Conservation (phyloP, 2,113 vertebrate genomes). For the Gila orcuttii region DNA sequence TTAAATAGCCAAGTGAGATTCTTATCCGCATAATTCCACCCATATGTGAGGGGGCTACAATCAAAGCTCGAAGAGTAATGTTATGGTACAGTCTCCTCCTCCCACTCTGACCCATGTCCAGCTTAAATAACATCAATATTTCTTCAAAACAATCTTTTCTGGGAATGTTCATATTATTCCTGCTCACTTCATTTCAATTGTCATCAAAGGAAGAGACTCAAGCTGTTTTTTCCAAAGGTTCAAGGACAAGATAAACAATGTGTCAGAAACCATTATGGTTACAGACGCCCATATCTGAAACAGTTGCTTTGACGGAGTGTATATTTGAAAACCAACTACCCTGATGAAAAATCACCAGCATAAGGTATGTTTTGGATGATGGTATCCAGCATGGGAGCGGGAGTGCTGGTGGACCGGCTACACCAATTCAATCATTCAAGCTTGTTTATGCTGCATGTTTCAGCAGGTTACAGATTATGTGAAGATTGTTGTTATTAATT, state of each 20-base stretch:
- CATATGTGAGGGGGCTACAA: slow-evolving; percentile 21
- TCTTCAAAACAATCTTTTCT: slow-evolving; percentile 19
- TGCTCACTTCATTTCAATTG: not conserved
- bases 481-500: not conserved
- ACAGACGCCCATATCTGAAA: not conserved
- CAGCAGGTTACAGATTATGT: not conserved
- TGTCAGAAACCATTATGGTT: not conserved
- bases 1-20: not conserved
- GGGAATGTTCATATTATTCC: not conserved
- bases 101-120: slow-evolving; percentile 21
- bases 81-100: not conserved
- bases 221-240: slow-evolving; percentile 3
- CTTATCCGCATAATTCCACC: slow-evolving; percentile 5
- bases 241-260: slow-evolving; percentile 14
- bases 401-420: no score
- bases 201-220: not conserved
- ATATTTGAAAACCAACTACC: not conserved
- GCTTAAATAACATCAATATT: slow-evolving; percentile 28
- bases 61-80: slow-evolving; percentile 16
- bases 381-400: no score
- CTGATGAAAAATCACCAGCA: no score
- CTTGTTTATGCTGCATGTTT: no score
- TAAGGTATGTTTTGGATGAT: no score
- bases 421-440: no score
- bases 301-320: not conserved